Conservation (phyloP, 2,888 invertebrate species). For the Caenorhabditis uteleia region DNA sequence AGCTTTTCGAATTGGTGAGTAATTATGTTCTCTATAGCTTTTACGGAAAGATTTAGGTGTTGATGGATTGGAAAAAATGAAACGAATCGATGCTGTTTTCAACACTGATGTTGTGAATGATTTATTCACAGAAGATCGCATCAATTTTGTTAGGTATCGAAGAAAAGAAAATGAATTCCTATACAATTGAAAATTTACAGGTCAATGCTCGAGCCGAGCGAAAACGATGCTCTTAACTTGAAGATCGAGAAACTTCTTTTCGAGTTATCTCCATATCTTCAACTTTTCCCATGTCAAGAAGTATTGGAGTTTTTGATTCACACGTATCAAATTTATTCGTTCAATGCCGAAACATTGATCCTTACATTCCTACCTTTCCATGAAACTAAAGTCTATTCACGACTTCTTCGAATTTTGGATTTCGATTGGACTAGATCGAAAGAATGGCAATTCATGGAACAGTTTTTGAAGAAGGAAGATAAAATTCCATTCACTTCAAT, state of each 20-base stretch:
- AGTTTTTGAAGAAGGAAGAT: slow-evolving; percentile 42
- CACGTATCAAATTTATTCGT: slow-evolving; percentile 80
- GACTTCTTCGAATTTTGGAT: slow-evolving; percentile 80
- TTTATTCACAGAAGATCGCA: slow-evolving; percentile 81
- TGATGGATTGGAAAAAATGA: slow-evolving; percentile 84
- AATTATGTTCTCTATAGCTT: background rate
- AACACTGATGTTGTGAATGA: slow-evolving; percentile 77
- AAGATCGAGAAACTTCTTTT: slow-evolving; percentile 82
- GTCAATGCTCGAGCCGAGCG: slow-evolving; percentile 71
- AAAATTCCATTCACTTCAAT: slow-evolving; percentile 58
- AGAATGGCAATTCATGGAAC: slow-evolving; percentile 71
- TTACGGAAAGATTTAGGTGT: slow-evolving; percentile 72
- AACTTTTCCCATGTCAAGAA: slow-evolving; percentile 84
- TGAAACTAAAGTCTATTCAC: slow-evolving; percentile 86
- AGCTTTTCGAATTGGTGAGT: slow-evolving; percentile 82
- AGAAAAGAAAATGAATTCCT: background rate
- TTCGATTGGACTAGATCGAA: slow-evolving; percentile 71
- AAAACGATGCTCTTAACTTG: slow-evolving; percentile 81
- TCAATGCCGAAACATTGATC: slow-evolving; percentile 83
- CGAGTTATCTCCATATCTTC: slow-evolving; percentile 84
- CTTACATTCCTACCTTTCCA: slow-evolving; percentile 88
- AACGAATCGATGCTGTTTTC: slow-evolving; percentile 79
- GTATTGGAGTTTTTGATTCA: slow-evolving; percentile 93
- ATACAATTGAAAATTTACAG: too few species aligned
- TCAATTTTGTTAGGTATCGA: slow-evolving; percentile 77